phyloP scores from a whole-genome alignment of 2,888 invertebrate genomes.

The Epistrophe eligans region DNA sequence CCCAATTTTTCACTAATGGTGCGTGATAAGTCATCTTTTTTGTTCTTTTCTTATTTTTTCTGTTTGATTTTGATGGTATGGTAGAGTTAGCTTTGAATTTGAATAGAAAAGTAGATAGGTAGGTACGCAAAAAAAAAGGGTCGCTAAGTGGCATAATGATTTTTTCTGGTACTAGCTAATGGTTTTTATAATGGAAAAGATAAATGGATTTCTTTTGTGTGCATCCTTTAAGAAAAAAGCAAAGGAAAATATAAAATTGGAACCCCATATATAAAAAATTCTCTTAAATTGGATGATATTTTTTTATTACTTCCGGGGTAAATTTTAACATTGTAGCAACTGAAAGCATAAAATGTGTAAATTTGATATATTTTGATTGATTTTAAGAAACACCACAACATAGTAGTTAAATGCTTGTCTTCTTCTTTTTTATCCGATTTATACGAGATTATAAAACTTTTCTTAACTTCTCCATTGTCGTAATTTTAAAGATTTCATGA shows the following conservation, averaged over 20 bases:
- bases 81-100: not conserved
- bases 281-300: not conserved
- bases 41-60: not conserved
- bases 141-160: not conserved
- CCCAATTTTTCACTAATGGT: not conserved
- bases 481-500: no score
- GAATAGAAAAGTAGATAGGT: not conserved
- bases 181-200: slow-evolving; percentile 18
- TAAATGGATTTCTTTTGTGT: slow-evolving; percentile 24
- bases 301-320: slow-evolving; percentile 1
- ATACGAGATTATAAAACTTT: no score
- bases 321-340: not conserved
- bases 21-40: slow-evolving; percentile 27
- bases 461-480: no score
- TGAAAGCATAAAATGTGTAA: no score
- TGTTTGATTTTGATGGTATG: not conserved
- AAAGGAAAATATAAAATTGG: not conserved
- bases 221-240: not conserved
- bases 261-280: not conserved
- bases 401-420: no score
- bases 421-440: no score
- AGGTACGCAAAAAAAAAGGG: not conserved
- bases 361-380: no score
- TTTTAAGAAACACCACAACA: no score
- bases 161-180: not conserved